Evolutionary conservation across 2,888 invertebrate genomes (phyloP), one percentile per base, ranked within the genome.

Genomic region (Parthenolecanium corni): DNA sequence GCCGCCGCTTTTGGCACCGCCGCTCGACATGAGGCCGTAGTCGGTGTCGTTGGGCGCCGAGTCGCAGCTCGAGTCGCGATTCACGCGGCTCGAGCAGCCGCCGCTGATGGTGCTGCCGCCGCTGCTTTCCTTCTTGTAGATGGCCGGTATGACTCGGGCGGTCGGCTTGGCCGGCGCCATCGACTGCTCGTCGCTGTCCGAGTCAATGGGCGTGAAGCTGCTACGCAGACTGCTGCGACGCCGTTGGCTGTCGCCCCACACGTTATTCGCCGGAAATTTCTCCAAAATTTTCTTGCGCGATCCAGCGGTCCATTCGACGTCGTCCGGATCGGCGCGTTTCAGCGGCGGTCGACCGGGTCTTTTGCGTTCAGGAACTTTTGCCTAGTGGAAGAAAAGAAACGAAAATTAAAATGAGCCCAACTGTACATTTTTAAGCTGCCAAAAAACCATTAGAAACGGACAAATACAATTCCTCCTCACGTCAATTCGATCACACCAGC

Each of bases 41-140:
- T 53, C 46, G 54, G 25, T 49, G 63, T 16, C 64, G 53, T 47
- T 66, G 58, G 20, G 58, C 47, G 64, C 47, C 56, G 63, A 63
- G 4, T 62, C 62, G 52, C 62, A 62, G 42, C 62, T 62, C 3
- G 62, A 62, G 18, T 63, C 63, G 5, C 63, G 63, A 20, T 46
- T 21, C n/a, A 25, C 2, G n/a, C 62, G 62, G 3, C 23, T 21
- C 16, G 36, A 21, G 1, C 21, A 18, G 9, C 31, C 31, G 31
- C 31, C 31, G 9, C 9, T 31, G n/a, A n/a, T n/a, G 31, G 31
- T 31, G 9, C 31, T 31, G 20, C 54, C 23, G 20, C 54, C 23
- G 5, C 38, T 21, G 9, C 40, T 42, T 1, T 61, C 49, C 38
- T 61, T 61, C 38, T 44, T 38, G 38, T 63, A 54, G 2, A 52